Evolutionary conservation across 2,797 vertebrate genomes (phyloP), one percentile per base, ranked within the genome.

Genomic region (Sebastes itinus): DNA sequence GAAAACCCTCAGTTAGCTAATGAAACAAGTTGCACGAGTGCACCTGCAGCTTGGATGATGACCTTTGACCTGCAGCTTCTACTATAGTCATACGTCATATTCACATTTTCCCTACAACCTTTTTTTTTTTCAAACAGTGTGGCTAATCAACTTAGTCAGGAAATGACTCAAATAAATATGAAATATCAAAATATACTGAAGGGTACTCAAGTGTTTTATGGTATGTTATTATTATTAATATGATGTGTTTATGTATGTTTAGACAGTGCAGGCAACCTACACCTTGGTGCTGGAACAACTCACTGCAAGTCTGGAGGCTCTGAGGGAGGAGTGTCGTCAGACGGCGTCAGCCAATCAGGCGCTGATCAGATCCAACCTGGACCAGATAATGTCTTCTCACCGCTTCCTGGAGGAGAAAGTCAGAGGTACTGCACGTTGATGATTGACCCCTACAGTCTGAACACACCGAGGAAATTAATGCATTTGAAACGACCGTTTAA

Each of bases 301-400:
- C 46, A 88, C 92, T 3, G 94, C 94, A 65, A 93, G 89, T 78
- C 81, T 98, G 78, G 91, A 77, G 63, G 80, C 84, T 70, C 88
- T 97, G 85, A 96, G 94, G 89, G 94, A 95, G 56, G 95, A 96
- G 84, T 97, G 97, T 84, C 90, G 88, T 75, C 82, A 94, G 61
- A 89, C 94, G 59, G 93, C 93, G 0, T 94, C 94, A 75, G 88
- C 86, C 67, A 95, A 95, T 68, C 96, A 97, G 87, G 93, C 92
- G 6, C 95, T 94, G 3, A 95, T 98, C 87, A 96, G 96, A 71
- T 96, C 97, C 2, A 93, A 97, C 86, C 95, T 97, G 95, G 97
- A 97, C 92, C 97, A 98, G 92, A 97, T 98, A 25, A 78, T 96
- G 72, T 94, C 92, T 75, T 98, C 96, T 25, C 96, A 94, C 80